Percentiles rank a stretch among this genome's conserved stretches.
Conservation (phyloP, 2,113 vertebrate genomes). For the Tapirus terrestris region DNA sequence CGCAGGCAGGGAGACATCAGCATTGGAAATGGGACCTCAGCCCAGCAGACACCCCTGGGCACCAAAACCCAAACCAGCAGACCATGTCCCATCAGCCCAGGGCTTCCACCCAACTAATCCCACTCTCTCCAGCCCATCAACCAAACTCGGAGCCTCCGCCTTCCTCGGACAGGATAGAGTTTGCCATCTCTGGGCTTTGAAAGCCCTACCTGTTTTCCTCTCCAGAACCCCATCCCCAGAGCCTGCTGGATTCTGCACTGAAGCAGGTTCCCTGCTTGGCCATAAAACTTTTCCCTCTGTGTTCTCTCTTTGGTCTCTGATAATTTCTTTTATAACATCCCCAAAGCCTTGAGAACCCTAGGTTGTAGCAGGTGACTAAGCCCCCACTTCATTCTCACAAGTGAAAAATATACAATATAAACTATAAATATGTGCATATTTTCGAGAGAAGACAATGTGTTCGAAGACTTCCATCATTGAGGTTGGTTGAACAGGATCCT, state of each 20-base stretch:
- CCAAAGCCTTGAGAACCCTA: background rate
- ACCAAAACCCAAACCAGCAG: background rate
- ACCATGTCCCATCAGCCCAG: background rate
- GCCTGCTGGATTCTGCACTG: background rate
- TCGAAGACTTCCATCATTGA: background rate
- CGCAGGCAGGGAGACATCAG: background rate
- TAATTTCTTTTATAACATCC: background rate
- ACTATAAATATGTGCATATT: background rate
- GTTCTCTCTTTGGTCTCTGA: background rate
- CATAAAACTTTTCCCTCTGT: background rate
- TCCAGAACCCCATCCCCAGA: background rate
- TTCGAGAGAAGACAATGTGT: background rate
- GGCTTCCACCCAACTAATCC: background rate
- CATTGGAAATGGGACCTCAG: background rate
- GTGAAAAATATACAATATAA: background rate
- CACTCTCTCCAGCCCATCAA: background rate
- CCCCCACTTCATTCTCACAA: background rate
- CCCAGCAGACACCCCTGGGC: background rate
- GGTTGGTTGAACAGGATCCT: background rate
- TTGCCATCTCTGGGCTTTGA: background rate
- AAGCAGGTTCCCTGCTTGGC: background rate
- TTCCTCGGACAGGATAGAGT: background rate
- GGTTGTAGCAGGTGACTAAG: background rate
- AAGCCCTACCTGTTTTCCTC: background rate
- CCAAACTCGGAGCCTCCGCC: background rate